These are phyloP conservation scores for Rhyzopertha dominica DNA, from an alignment of 1,140 invertebrate genomes.

Conservation along the genomic window DNA sequence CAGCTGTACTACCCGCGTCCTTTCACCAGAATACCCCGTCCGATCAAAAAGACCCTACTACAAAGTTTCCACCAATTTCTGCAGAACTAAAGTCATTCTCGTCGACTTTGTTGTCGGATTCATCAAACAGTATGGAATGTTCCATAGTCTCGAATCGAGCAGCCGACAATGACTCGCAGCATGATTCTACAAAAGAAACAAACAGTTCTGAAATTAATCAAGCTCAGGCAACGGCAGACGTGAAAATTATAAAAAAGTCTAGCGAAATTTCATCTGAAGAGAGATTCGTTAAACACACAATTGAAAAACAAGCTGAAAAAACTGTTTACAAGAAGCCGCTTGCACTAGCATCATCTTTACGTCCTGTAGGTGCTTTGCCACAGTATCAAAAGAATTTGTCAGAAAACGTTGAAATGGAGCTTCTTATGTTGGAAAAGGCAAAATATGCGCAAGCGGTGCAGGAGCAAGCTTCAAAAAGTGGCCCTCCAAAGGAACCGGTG, in stretches of 20 bases:
- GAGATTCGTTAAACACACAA: neutral
- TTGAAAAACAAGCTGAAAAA: slow-evolving; percentile 34
- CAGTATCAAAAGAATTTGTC: slow-evolving; percentile 34
- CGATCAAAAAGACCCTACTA: too few species aligned
- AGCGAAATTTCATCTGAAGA: too few species aligned
- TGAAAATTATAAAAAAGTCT: too few species aligned
- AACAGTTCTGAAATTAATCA: too few species aligned
- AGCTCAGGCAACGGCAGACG: too few species aligned
- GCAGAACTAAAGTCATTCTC: slow-evolving; percentile 45
- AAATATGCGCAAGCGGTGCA: slow-evolving; percentile 20
- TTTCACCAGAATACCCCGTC: too few species aligned
- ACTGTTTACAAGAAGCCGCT: slow-evolving; percentile 30
- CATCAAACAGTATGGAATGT: slow-evolving; percentile 13
- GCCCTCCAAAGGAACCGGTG: neutral
- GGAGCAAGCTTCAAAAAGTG: slow-evolving; percentile 16
- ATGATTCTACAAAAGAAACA: too few species aligned
- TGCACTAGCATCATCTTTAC: slow-evolving; percentile 48
- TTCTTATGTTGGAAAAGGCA: slow-evolving; percentile 28
- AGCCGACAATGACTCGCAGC: too few species aligned
- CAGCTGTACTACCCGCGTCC: slow-evolving; percentile 24
- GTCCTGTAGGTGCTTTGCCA: slow-evolving; percentile 49
- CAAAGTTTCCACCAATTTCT: slow-evolving; percentile 45
- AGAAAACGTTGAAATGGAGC: slow-evolving; percentile 29
- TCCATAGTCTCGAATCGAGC: too few species aligned
- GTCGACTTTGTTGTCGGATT: slow-evolving; percentile 26